Percentiles rank a stretch among this genome's conserved stretches.
Conservation (phyloP, 2,888 invertebrate species). For the Caenorhabditis sp. region DNA sequence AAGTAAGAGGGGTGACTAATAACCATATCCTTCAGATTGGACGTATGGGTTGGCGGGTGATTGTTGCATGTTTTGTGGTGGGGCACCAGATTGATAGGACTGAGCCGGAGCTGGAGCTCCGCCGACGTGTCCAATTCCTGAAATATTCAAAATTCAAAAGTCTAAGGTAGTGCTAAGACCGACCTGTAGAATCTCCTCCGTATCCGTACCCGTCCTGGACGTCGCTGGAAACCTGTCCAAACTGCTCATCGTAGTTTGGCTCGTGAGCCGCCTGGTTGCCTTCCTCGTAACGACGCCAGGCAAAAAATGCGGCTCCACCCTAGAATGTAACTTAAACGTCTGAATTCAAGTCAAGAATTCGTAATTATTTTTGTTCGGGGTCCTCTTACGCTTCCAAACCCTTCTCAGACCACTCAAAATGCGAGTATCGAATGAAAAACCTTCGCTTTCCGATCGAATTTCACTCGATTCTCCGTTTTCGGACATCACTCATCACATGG, state of each 20-base stretch:
- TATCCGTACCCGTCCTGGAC: slow-evolving; percentile 70
- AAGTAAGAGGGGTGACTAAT: slow-evolving; percentile 20
- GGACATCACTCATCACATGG: background rate
- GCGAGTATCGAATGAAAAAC: slow-evolving; percentile 15
- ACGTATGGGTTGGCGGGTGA: slow-evolving; percentile 65
- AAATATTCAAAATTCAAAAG: too few species aligned
- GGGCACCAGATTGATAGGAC: slow-evolving; percentile 59
- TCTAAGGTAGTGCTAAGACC: background rate
- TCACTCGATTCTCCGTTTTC: slow-evolving; percentile 11
- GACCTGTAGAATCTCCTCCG: slow-evolving; percentile 67
- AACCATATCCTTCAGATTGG: slow-evolving; percentile 66
- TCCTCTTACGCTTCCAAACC: background rate
- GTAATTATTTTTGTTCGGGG: background rate
- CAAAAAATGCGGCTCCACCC: slow-evolving; percentile 86
- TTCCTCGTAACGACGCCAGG: slow-evolving; percentile 92
- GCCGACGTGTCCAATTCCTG: slow-evolving; percentile 60
- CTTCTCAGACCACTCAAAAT: slow-evolving; percentile 3
- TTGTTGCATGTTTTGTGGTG: slow-evolving; percentile 57
- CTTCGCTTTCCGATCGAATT: slow-evolving; percentile 11
- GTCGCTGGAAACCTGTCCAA: slow-evolving; percentile 61
- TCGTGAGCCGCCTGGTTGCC: slow-evolving; percentile 81
- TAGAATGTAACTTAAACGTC: too few species aligned
- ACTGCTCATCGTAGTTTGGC: slow-evolving; percentile 60
- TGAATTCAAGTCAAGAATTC: slow-evolving; percentile 2
- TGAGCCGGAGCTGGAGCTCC: slow-evolving; percentile 22